phyloP scores from a whole-genome alignment of 2,888 invertebrate genomes.

The Rapana venosa region DNA sequence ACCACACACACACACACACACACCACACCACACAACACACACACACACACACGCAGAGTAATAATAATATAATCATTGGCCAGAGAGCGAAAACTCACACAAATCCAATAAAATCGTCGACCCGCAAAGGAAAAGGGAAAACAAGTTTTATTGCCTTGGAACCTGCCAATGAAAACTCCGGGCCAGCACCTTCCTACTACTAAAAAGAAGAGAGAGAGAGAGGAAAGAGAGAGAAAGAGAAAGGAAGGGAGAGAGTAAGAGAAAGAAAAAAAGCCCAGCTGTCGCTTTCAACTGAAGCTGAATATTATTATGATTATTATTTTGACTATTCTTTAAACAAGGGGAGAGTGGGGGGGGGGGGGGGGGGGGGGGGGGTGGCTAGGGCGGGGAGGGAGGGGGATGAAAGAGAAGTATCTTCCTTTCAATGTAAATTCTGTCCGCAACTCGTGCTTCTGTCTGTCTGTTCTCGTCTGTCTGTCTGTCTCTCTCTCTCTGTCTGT shows the following conservation, averaged over 20 bases:
- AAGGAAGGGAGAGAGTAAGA: no score
- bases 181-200: not conserved
- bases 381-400: not conserved
- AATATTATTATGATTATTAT: not conserved
- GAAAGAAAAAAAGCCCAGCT: not conserved
- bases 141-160: constrained; percentile 8
- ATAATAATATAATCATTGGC: not conserved
- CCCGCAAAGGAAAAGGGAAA: not conserved
- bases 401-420: not conserved
- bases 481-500: no score
- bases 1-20: no score
- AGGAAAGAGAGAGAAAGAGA: no score
- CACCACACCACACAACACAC: no score
- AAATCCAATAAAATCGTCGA: not conserved
- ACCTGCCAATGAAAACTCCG: not conserved
- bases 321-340: no score
- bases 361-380: not conserved
- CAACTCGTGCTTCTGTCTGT: no score
- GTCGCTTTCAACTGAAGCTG: not conserved
- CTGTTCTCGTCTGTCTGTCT: no score
- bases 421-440: no score
- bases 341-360: not conserved
- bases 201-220: no score
- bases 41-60: no score
- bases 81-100: constrained; percentile 2